Evolutionary conservation across 2,888 invertebrate genomes (phyloP).

Genomic region (Coremacera marginata): DNA sequence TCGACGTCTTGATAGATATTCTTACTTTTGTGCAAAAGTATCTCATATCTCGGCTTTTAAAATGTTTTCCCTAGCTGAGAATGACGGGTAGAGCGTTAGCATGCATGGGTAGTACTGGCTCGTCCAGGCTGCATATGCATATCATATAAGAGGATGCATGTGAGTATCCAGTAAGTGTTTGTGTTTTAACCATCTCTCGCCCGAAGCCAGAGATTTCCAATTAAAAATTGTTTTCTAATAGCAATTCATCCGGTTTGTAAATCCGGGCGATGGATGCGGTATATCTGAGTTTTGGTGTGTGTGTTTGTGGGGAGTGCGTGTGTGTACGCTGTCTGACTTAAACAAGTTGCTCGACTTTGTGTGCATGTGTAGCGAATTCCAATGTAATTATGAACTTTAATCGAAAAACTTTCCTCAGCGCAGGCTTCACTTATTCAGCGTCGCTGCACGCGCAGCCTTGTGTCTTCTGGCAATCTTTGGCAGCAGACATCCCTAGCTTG

Average conservation of each 20-base stretch:
- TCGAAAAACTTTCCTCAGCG: slow-evolving; percentile 50
- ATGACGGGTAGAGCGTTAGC: not conserved
- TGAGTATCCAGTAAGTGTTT: not conserved
- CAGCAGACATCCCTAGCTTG: too few relatives aligned
- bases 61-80: slow-evolving; percentile 22
- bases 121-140: not conserved
- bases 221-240: slow-evolving; percentile 47
- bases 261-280: not conserved
- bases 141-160: not conserved
- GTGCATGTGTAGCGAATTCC: slow-evolving; percentile 27
- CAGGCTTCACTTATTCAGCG: not conserved
- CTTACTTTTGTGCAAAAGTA: slow-evolving; percentile 45
- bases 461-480: too few relatives aligned
- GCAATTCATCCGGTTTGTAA: slow-evolving; percentile 23
- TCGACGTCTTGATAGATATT: slow-evolving; percentile 20
- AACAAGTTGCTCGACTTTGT: not conserved
- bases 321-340: not conserved
- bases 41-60: slow-evolving; percentile 8
- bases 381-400: slow-evolving; percentile 54
- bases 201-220: slow-evolving; percentile 49
- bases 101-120: not conserved
- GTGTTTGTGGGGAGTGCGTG: not conserved
- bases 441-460: not conserved
- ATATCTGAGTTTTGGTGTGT: not conserved
- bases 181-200: slow-evolving; percentile 25